Percentiles rank a stretch among this genome's conserved stretches.
These are phyloP conservation scores for Zeus faber DNA, from an alignment of 2,113 vertebrate genomes.

Conservation along the genomic window DNA sequence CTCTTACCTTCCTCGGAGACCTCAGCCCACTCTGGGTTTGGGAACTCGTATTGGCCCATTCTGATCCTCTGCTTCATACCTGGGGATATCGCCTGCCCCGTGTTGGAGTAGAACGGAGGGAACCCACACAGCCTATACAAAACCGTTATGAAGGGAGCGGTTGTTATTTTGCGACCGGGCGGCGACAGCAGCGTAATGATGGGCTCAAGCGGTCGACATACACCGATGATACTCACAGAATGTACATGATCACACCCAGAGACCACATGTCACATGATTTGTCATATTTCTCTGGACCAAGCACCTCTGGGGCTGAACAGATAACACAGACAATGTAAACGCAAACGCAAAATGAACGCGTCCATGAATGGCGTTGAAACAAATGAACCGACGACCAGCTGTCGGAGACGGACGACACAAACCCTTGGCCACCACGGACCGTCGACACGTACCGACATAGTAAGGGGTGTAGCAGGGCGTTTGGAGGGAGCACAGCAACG, in stretches of 20 bases:
- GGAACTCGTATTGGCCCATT: slow-evolving; percentile 93
- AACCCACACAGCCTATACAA: slow-evolving; percentile 88
- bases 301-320: slow-evolving; percentile 88
- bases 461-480: slow-evolving; percentile 68
- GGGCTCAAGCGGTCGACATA: background rate
- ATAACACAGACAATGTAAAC: slow-evolving; percentile 28
- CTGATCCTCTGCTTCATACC: slow-evolving; percentile 97
- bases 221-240: slow-evolving; percentile 84
- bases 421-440: background rate
- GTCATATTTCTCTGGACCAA: slow-evolving; percentile 97
- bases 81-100: slow-evolving; percentile 94
- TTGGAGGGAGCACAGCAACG: slow-evolving; percentile 74
- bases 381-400: too few species aligned
- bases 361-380: too few species aligned
- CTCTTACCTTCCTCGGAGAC: slow-evolving; percentile 91
- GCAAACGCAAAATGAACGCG: background rate
- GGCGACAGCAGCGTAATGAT: background rate
- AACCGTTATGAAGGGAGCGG: slow-evolving; percentile 14
- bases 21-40: slow-evolving; percentile 91
- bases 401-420: too few species aligned
- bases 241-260: slow-evolving; percentile 96
- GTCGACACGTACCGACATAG: slow-evolving; percentile 58
- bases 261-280: slow-evolving; percentile 99
- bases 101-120: slow-evolving; percentile 97
- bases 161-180: background rate